Evolutionary conservation across 35 echinoderm and acorn worm genomes (phyloP), one percentile per base, ranked within the genome.

Genomic region (Heliocidaris tuberculata): DNA sequence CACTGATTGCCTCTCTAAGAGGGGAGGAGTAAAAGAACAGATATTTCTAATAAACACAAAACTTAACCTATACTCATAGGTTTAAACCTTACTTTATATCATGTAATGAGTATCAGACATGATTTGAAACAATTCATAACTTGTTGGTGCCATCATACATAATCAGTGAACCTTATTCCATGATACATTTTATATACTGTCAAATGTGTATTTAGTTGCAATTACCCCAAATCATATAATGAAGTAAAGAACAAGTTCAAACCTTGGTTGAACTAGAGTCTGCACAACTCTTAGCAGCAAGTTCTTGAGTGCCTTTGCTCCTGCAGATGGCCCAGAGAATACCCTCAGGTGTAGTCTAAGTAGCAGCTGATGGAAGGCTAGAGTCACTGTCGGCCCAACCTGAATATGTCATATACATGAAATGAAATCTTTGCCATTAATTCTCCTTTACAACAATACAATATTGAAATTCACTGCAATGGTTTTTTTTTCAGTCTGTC

Each of bases 301-400:
- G 24, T 95, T 59, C 48, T 97, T 97, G 17, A 99, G 93, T 11
- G 95, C 92, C 13, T 93, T 85, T 49, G 95, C 92, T 60, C 88
- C 94, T 60, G 97, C 49, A 27, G 95, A 65, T 47, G 93, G 95
- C 88, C 94, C 94, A 9, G 95, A 94, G 88, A 94, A 91, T 50
- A 96, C 86, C 61, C 96, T 97, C 30, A 99, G 90, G 48, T 97
- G 94, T 54, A 99, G 94, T n/a, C 97, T 95, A 13, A 95, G 87
- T 30, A 99, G 54, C 17, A 99, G 96, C 31, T 97, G 96, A 86
- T 94, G 96, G 31, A 97, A 94, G 30, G 97, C 97, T 88, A 97
- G 94, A 49, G 96, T 96, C 11, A 97, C 96, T 31, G 96, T 96
- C 52, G 96, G 96, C 9, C 98, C 98, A 96, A 97, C 98, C 98